phyloP scores from a whole-genome alignment of 2,113 vertebrate species.

The Eupsittula cactorum region DNA sequence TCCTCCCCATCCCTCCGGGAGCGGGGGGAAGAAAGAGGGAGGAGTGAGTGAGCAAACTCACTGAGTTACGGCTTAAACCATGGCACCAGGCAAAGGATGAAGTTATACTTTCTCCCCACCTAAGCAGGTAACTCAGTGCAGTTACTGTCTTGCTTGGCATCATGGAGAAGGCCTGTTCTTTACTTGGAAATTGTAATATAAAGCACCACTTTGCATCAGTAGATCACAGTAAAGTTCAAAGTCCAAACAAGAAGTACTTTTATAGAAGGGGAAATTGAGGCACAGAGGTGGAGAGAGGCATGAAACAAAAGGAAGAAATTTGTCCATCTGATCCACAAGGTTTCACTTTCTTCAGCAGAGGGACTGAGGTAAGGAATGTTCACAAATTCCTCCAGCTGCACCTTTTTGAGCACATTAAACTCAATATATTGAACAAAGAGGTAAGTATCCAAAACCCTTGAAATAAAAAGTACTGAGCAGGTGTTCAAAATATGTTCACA shows the following conservation, averaged over 20 bases:
- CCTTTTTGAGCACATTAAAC: neutral
- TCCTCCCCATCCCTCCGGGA: no score
- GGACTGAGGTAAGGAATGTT: neutral
- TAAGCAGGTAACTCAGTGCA: neutral
- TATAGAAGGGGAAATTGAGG: neutral
- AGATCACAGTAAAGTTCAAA: neutral
- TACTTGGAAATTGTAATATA: neutral
- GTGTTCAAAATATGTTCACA: conserved; percentile 39
- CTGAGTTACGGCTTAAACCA: no score
- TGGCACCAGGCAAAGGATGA: neutral
- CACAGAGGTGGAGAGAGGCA: neutral
- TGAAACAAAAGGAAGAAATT: neutral
- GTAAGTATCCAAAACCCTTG: neutral
- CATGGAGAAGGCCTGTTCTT: neutral
- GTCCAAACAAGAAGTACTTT: neutral
- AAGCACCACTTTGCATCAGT: neutral
- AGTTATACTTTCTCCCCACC: neutral
- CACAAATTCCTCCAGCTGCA: neutral
- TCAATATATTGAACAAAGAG: neutral
- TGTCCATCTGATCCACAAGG: neutral
- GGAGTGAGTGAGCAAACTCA: no score
- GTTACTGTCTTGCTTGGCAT: neutral
- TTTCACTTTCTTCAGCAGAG: neutral
- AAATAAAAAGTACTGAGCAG: conserved; percentile 40
- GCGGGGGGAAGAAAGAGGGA: no score